Base-by-base conservation (phyloP, 2,113 vertebrate genomes). In the Natator depressus region DNA sequence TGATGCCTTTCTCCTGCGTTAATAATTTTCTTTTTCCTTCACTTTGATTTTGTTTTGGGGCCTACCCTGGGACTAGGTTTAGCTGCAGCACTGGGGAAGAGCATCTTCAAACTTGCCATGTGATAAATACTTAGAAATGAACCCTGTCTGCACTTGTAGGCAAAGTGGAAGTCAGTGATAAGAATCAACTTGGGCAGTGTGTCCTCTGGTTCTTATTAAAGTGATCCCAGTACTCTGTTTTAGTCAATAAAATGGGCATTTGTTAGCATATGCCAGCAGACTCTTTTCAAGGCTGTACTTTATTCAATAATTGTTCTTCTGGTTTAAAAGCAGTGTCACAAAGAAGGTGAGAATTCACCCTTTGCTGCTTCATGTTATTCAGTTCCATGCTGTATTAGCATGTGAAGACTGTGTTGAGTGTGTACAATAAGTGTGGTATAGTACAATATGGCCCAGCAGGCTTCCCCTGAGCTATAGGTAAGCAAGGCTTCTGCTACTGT, bases 361-460 rank as follows among this genome's bases (percentile, higher is more conserved):
- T 91, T 75, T 93, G 10, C 27, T 38, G 90, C 75, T 7, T 59
- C 75, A 82, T 31, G 59, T 62, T 62, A 72, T 87, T 93, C 7
- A 7, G 1, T 92, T 92, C 86, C 31, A 59, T 8, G 25, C 17
- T 85, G 92, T 88, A 38, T 88, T 76, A 51, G 42, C 82, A 22
- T 62, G 84, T 16, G 42, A 47, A 87, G 53, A 29, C 78, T 10
- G 27, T 49, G 62, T 8, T 24, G 92, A 93, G 9, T 38, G 16
- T 49, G 69, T 65, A 11, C 53, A 38, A 38, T 82, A 62, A 75
- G 55, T 54, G 0, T 51, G 35, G 19, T n/a, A 16, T 75, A 22
- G 25, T 82, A 12, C 0, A 2, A 13, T 47, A 92, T 51, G 81
- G 51, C 76, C 49, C 6, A 53, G 22, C n/a, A 92, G 24, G 19